Base-by-base conservation (phyloP, 92 coral and sea anemone species). In the Porites evermanni region DNA sequence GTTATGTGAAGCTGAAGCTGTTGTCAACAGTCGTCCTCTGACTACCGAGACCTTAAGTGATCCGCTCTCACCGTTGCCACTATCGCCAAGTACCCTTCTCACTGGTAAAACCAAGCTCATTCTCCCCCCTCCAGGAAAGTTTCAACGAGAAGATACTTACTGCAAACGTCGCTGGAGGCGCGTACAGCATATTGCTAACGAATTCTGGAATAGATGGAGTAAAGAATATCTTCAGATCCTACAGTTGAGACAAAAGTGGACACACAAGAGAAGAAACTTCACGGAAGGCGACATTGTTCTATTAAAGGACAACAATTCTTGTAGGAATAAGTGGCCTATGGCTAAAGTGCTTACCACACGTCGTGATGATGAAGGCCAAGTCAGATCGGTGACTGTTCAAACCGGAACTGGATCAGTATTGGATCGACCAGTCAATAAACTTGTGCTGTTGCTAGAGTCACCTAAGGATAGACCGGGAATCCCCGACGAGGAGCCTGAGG, bases 401-500 rank as follows among this genome's bases (percentile, higher is more conserved):
- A 24, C 1, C 26, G 26, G 26, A 64, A 20, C 67, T 52, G 81
- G 80, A 14, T 87, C 91, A 72, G 70, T 72, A 53, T 60, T 80
- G 74, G 69, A 21, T 71, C 77, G 86, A 71, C 90, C 86, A 11
- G 68, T 87, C 20, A 79, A 79, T 78, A 79, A 87, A 67, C 86
- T 87, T 79, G 86, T 87, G 21, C 69, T 87, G 74, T 63, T 87
- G 17, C 26, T 79, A 68, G 90, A 87, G 75, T 63, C 90, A 21
- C 69, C 77, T 26, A 24, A 24, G 26, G 89, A 83, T 56, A 81
- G 72, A 78, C 89, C 79, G 89, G 89, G 85, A 51, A 52, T 85
- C 89, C 89, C 89, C 84, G 83, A 85, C 77, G 89, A 85, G 83
- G 89, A 75, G 89, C 89, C 89, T 53, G 58, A 81, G 54, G 69